phyloP scores from a whole-genome alignment of 2,113 vertebrate species.

The Pygoscelis antarcticus region DNA sequence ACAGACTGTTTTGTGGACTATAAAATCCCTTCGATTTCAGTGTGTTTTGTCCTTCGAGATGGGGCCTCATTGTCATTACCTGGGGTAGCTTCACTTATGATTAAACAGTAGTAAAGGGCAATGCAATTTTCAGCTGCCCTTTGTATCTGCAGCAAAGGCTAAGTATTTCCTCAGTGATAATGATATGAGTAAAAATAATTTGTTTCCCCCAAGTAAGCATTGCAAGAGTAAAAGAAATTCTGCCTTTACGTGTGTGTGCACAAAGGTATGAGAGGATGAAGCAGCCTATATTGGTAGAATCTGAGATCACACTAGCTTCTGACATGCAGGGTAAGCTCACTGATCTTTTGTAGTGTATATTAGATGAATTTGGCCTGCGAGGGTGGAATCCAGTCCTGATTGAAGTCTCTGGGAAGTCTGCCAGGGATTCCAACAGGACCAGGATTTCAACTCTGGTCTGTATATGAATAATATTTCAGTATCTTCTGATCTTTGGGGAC shows the following conservation, averaged over 20 bases:
- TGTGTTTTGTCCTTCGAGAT: not conserved
- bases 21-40: not conserved
- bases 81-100: not conserved
- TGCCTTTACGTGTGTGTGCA: not conserved
- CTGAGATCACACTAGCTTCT: not conserved
- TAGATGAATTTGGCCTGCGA: not conserved
- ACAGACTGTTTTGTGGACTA: not conserved
- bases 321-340: not conserved
- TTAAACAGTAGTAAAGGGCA: not conserved
- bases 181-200: not conserved
- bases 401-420: conserved; percentile 22
- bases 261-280: not conserved
- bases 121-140: not conserved
- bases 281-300: not conserved
- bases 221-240: not conserved
- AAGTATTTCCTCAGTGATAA: not conserved
- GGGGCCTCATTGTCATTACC: not conserved
- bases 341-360: not conserved
- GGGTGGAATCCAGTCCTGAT: not conserved
- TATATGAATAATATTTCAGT: not conserved
- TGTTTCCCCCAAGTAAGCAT: not conserved
- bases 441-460: not conserved
- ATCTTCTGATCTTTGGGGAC: conserved; percentile 51
- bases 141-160: not conserved
- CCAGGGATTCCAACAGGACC: conserved; percentile 22